Evolutionary conservation across 2,888 invertebrate species (phyloP).

Genomic region (Oxystoma pomonae): DNA sequence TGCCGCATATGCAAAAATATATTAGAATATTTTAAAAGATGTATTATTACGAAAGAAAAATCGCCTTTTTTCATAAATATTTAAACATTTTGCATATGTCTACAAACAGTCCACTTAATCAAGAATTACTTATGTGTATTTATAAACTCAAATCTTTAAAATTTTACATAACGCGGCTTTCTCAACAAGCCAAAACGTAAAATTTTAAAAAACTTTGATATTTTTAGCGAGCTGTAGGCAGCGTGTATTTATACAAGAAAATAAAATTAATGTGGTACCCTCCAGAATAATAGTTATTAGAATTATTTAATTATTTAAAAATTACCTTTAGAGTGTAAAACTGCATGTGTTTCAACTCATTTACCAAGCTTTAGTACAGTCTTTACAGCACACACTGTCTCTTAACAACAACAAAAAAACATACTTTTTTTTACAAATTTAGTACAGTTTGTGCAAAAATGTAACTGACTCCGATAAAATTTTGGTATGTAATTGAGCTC

Average conservation of each 20-base stretch:
- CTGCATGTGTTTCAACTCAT: background rate
- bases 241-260: background rate
- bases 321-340: background rate
- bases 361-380: background rate
- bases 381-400: no score
- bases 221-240: background rate
- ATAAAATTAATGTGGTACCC: background rate
- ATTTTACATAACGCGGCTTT: background rate
- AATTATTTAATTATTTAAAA: background rate
- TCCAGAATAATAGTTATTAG: background rate
- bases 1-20: conserved; percentile 43
- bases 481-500: no score
- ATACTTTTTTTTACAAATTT: no score
- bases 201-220: background rate
- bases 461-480: no score
- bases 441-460: no score
- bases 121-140: background rate
- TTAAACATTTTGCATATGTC: background rate
- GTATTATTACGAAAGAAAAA: background rate
- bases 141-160: background rate
- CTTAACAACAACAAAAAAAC: no score
- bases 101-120: background rate
- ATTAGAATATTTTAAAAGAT: conserved; percentile 36
- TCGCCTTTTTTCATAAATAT: background rate
- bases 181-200: background rate